Conservation (phyloP, 2,888 invertebrate genomes). For the Orchesellides sinensis region DNA sequence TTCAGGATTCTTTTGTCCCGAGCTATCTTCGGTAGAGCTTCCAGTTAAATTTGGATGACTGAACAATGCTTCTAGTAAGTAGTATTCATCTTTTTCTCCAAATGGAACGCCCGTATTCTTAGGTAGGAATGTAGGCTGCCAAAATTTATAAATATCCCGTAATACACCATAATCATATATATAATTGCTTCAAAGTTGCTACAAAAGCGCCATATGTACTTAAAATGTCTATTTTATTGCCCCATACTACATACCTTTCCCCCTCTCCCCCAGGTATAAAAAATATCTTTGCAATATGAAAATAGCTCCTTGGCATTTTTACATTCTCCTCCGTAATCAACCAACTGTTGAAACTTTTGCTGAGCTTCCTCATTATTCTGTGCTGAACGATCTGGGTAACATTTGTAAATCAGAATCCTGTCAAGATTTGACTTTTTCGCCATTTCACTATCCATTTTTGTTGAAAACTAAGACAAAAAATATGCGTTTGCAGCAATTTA, state of each 20-base stretch:
- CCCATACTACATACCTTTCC: conserved; percentile 29
- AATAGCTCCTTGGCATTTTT: conserved; percentile 40
- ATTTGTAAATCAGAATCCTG: conserved; percentile 42
- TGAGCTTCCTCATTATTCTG: not conserved
- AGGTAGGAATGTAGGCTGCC: conserved; percentile 44
- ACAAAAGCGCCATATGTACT: too few species aligned
- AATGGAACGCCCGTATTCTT: conserved; percentile 50
- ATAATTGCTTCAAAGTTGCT: too few species aligned
- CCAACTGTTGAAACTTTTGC: conserved; percentile 13
- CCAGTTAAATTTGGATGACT: not conserved
- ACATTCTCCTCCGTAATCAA: conserved; percentile 49
- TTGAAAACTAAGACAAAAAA: conserved; percentile 52
- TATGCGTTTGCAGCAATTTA: not conserved
- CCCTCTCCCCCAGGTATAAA: conserved; percentile 51
- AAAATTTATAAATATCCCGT: not conserved
- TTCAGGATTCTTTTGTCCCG: not conserved
- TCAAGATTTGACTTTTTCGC: conserved; percentile 7
- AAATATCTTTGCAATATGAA: conserved; percentile 41
- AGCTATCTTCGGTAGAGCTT: not conserved
- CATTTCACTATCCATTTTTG: conserved; percentile 15
- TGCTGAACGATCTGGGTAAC: not conserved
- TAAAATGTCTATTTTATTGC: too few species aligned
- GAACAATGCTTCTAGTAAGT: conserved; percentile 36
- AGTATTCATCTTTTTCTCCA: conserved; percentile 38
- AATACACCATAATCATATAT: not conserved